A percentile compares a stretch with the other conserved stretches of the same genome.
Conservation (phyloP, 2,797 vertebrate genomes). For the Anableps anableps region DNA sequence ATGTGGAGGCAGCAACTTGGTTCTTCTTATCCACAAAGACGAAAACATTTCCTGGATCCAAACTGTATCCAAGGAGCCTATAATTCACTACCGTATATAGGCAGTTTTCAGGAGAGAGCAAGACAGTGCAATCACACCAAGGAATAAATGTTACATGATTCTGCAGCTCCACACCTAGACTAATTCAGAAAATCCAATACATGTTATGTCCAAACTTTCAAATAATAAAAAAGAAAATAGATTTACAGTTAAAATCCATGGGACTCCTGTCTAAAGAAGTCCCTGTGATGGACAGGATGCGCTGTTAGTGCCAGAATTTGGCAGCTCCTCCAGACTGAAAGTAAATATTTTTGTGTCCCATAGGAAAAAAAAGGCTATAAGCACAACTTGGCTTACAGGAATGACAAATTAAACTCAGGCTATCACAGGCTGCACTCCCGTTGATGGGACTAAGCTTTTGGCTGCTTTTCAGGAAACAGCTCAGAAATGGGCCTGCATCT, state of each 20-base stretch:
- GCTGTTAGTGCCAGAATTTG: constrained; percentile 47
- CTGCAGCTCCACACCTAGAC: not conserved
- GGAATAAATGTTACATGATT: not conserved
- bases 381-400: constrained; percentile 50
- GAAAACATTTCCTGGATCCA: constrained; percentile 29
- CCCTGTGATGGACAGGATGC: constrained; percentile 44
- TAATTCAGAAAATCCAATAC: not conserved
- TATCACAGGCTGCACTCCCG: constrained; percentile 49
- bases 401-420: constrained; percentile 47
- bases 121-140: not conserved
- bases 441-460: constrained; percentile 58
- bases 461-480: constrained; percentile 53
- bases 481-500: constrained; percentile 27
- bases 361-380: constrained; percentile 37
- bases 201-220: not conserved
- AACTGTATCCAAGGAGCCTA: constrained; percentile 21
- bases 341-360: constrained; percentile 53
- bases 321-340: constrained; percentile 39
- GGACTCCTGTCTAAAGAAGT: constrained; percentile 24
- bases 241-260: constrained; percentile 19
- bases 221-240: constrained; percentile 2
- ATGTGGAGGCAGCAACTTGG: constrained; percentile 39
- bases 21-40: constrained; percentile 17
- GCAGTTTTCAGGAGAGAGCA: constrained; percentile 1
- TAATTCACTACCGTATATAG: constrained; percentile 31